Evolutionary conservation across 2,888 invertebrate genomes (phyloP), one percentile per base, ranked within the genome.

Genomic region (Pheosia gnoma): DNA sequence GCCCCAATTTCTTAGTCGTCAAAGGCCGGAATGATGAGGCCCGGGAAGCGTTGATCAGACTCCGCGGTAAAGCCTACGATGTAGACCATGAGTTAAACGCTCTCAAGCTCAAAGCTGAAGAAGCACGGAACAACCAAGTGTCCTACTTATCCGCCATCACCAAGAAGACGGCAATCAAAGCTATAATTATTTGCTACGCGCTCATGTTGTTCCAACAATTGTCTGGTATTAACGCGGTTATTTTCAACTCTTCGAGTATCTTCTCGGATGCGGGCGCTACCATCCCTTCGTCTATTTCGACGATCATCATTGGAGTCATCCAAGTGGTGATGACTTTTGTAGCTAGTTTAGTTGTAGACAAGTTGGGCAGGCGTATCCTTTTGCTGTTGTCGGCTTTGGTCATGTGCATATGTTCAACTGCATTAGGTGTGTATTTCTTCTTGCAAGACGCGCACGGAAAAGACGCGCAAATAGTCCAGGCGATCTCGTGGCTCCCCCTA

Each of bases 201-300:
- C 94, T 98, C 7, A 98, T 98, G 98, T 91, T 98, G 77, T 97
- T 98, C 90, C 98, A 98, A 83, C 98, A 98, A 84, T 91, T 98
- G 61, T 96, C 96, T 65, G 97, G 97, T 51, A 95, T 97, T 59
- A 98, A 98, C 78, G 97, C 97, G 0, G 96, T 98, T 6, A 96
- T 98, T 69, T 97, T 98, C 86, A 97, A 97, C 79, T 95, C 96
- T 0, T 95, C 95, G 0, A 85, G 93, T 3, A 98, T 98, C 65
- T 98, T 98, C 85, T 78, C 87, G 59, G 94, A 94, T 47, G 95
- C 97, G 10, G 95, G 95, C 5, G 94, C 95, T 2, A 68, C 87
- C 0, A 91, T 97, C 38, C 86, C 94, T 11, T 84, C 95, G 0
- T 93, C 94, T 45, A 82, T 94, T 6, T 95, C 97, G 0, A 95